Evolutionary conservation across 92 coral and sea anemone genomes (phyloP).

Genomic region (Porites divaricata): DNA sequence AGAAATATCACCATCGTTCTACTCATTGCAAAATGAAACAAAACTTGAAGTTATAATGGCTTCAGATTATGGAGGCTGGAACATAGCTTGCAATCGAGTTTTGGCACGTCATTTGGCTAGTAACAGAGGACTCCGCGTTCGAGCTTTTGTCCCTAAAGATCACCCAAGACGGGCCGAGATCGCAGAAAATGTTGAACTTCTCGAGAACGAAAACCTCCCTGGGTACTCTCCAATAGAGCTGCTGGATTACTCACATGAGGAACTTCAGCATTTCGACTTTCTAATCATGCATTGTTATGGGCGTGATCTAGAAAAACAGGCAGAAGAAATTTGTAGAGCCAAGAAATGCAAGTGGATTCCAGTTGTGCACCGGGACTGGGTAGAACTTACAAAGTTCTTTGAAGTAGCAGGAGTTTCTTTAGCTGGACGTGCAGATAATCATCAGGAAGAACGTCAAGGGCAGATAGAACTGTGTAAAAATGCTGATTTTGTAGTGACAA

Average conservation of each 20-base stretch:
- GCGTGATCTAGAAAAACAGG: neutral
- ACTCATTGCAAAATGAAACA: neutral
- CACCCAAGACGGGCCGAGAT: neutral
- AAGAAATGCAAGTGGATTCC: constrained; percentile 18
- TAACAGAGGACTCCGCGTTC: neutral
- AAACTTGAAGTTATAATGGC: constrained; percentile 2
- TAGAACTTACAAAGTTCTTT: neutral
- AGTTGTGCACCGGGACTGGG: neutral
- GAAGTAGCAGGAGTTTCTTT: neutral
- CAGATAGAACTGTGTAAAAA: constrained; percentile 1
- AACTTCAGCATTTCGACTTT: neutral
- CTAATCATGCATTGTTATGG: neutral
- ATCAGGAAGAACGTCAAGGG: neutral
- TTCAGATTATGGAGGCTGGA: neutral
- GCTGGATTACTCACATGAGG: constrained; percentile 1
- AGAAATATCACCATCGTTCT: neutral
- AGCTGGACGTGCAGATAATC: neutral
- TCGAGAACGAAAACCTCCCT: neutral
- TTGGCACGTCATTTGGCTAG: neutral
- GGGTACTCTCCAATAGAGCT: neutral
- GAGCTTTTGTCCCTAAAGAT: neutral
- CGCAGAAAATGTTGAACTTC: neutral
- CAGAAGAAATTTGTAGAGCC: neutral
- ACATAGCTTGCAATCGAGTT: neutral
- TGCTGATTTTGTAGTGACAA: constrained; percentile 14